Evolutionary conservation across 2,888 invertebrate genomes (phyloP).

Genomic region (Harpalus rufipes): DNA sequence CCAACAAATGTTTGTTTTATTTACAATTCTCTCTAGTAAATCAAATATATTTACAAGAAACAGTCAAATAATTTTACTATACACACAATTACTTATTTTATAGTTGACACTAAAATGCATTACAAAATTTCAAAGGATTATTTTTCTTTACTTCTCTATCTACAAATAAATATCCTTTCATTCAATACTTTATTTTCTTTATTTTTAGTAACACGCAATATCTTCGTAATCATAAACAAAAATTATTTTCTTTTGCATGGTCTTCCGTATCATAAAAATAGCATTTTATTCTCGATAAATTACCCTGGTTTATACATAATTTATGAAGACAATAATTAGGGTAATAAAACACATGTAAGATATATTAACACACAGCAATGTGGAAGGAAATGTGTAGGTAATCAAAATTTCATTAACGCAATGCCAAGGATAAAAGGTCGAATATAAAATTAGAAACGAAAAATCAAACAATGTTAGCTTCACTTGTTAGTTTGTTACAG

Average conservation of each 20-base stretch:
- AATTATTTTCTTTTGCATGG: neutral
- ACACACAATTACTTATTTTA: neutral
- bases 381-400: neutral
- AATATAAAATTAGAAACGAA: slow-evolving; percentile 35
- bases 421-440: slow-evolving; percentile 32
- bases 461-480: slow-evolving; percentile 31
- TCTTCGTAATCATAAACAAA: slow-evolving; percentile 26
- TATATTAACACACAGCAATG: neutral
- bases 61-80: neutral
- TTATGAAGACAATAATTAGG: neutral
- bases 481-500: slow-evolving; percentile 39
- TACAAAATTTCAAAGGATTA: neutral
- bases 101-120: neutral
- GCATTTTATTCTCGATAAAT: neutral
- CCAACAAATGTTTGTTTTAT: neutral
- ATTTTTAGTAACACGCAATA: slow-evolving; percentile 13
- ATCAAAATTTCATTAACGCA: slow-evolving; percentile 35
- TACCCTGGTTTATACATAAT: neutral
- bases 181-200: neutral
- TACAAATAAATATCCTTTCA: neutral
- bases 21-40: neutral
- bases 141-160: neutral
- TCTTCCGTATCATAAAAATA: slow-evolving; percentile 15
- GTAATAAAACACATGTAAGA: neutral
- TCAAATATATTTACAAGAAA: neutral